Base-by-base conservation (phyloP, 2,113 vertebrate genomes). In the Apus apus region DNA sequence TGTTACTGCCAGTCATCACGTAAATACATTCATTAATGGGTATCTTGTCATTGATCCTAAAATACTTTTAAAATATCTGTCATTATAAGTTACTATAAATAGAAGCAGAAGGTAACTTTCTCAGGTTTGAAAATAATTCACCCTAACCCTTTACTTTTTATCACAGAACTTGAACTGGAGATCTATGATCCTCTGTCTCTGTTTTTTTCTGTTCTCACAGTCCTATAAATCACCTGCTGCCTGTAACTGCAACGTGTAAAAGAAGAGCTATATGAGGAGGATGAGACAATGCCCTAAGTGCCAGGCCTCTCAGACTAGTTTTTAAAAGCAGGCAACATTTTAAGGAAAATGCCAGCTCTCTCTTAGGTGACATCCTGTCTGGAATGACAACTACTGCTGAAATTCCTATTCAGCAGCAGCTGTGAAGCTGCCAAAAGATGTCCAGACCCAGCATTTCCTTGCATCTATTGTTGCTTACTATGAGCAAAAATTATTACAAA, bases 401-500 rank as follows among this genome's bases (percentile, higher is more conserved):
- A 86, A 56, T 90, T 87, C 83, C 76, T 89, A 62, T 93, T 96
- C 76, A 92, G 51, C 60, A 87, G 66, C 74, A 95, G 40, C 79
- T 70, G 40, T 88, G 85, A 95, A 74, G 72, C 66, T 83, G 95
- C 73, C 88, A 97, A 96, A 48, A 96, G 90, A 77, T 95, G 34
- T 87, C 58, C 58, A 50, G n/a, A 87, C 88, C 62, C 81, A 90
- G 72, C 56, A 25, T 93, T 96, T 96, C 71, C 80, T 93, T 96
- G 91, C 85, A 90, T 73, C 77, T 87, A 30, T 82, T 95, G 34
- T 91, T 94, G 89, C 56, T 82, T 96, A 96, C 97, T 84, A 79
- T 86, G 46, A 83, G 85, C 85, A 97, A 96, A 97, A 97, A 95
- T 87, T 5, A 94, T 96, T 95, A 92, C n/a, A 94, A 91, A 95